These are phyloP conservation scores for Oscheius sp. DNA, from an alignment of 2,888 invertebrate genomes.

Conservation along the genomic window DNA sequence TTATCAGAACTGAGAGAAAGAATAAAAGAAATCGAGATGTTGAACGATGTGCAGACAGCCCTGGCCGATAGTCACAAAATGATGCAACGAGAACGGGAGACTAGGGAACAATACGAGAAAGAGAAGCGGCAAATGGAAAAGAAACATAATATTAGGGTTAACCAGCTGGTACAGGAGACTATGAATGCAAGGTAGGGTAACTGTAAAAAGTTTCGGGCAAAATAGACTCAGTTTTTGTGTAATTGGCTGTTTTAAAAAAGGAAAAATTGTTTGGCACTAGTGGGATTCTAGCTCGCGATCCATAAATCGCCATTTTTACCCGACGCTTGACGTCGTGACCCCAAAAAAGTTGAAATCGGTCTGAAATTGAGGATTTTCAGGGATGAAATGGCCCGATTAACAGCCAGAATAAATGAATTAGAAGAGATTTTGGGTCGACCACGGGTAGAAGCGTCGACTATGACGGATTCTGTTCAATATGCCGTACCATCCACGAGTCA, in stretches of 20 bases:
- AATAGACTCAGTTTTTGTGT: too few relatives aligned
- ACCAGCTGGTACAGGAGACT: conserved; percentile 69
- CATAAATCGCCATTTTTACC: too few relatives aligned
- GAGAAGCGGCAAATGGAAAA: conserved; percentile 66
- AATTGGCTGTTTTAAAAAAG: too few relatives aligned
- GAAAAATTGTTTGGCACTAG: too few relatives aligned
- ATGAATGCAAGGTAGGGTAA: conserved; percentile 61
- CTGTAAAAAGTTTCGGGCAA: neutral
- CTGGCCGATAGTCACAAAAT: conserved; percentile 51
- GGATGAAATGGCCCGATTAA: conserved; percentile 58
- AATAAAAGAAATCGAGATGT: conserved; percentile 65
- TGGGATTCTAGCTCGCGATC: too few relatives aligned
- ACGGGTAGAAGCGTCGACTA: conserved; percentile 42
- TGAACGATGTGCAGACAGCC: conserved; percentile 51
- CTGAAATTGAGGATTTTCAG: conserved; percentile 43
- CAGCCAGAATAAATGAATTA: conserved; percentile 46
- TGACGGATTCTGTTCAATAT: conserved; percentile 45
- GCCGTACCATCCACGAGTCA: conserved; percentile 20
- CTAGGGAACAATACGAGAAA: conserved; percentile 46
- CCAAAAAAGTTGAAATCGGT: too few relatives aligned
- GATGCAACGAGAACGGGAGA: conserved; percentile 47
- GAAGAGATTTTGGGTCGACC: conserved; percentile 39
- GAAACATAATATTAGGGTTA: conserved; percentile 66
- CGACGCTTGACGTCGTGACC: too few relatives aligned
- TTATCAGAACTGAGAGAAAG: conserved; percentile 67